Evolutionary conservation across 2,113 vertebrate species (phyloP).

Genomic region (Hippocampus comes): DNA sequence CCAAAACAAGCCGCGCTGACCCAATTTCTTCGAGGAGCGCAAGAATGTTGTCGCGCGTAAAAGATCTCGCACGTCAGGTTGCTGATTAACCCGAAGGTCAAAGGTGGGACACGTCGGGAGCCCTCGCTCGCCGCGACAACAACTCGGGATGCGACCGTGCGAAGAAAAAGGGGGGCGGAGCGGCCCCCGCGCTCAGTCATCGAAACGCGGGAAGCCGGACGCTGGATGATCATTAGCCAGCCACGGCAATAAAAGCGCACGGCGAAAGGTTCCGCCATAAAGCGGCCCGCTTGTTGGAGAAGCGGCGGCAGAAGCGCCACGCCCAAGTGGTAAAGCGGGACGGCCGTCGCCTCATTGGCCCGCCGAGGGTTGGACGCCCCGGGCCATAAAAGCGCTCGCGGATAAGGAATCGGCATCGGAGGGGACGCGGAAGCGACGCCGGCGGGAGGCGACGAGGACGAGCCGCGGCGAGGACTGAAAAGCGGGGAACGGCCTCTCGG

Average conservation of each 20-base stretch:
- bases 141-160: background rate
- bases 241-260: conserved; percentile 59
- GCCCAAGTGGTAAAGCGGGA: conserved; percentile 45
- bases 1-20: background rate
- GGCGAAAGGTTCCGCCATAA: conserved; percentile 63
- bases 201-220: conserved; percentile 45
- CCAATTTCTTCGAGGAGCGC: background rate
- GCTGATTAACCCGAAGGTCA: background rate
- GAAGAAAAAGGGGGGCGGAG: background rate
- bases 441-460: background rate
- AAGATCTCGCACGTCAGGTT: background rate
- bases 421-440: background rate
- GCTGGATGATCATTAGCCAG: conserved; percentile 62
- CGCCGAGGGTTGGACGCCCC: conserved; percentile 21
- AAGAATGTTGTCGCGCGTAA: conserved; percentile 1
- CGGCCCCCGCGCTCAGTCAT: conserved; percentile 41
- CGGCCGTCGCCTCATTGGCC: conserved; percentile 57
- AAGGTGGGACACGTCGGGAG: background rate
- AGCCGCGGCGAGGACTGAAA: too few relatives aligned
- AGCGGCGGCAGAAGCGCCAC: conserved; percentile 25
- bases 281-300: conserved; percentile 35
- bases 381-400: conserved; percentile 36
- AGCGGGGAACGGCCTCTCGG: background rate
- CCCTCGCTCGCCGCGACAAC: background rate
- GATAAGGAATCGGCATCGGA: conserved; percentile 34